Evolutionary conservation across 2,797 vertebrate genomes (phyloP).

Genomic region (Eulemur mongoz): DNA sequence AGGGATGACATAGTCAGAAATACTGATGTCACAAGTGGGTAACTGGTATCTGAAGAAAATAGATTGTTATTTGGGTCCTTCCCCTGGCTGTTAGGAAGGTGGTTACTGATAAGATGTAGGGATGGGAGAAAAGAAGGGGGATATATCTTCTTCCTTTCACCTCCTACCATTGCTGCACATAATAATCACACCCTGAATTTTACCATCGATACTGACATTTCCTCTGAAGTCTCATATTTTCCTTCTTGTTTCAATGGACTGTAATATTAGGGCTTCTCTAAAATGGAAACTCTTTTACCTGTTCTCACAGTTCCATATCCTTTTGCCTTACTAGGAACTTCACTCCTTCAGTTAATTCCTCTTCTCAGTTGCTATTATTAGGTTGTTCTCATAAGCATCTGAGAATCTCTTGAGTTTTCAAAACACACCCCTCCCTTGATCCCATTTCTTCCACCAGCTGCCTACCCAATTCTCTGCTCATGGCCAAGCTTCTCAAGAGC

Average conservation of each 20-base stretch:
- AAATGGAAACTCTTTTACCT: neutral
- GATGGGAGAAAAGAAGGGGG: neutral
- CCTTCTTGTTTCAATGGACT: neutral
- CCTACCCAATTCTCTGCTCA: neutral
- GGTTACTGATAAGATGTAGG: neutral
- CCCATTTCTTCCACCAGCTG: neutral
- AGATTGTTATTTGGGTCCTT: neutral
- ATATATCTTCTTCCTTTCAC: neutral
- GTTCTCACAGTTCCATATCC: neutral
- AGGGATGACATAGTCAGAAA: neutral
- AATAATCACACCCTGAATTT: neutral
- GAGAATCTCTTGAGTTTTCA: slow-evolving; percentile 23
- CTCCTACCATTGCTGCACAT: neutral
- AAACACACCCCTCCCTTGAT: neutral
- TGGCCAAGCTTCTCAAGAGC: neutral
- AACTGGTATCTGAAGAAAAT: neutral
- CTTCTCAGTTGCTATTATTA: neutral
- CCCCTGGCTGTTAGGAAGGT: neutral
- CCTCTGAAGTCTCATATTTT: neutral
- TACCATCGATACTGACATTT: neutral
- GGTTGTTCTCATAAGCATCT: neutral
- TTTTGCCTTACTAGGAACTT: neutral
- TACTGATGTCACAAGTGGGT: neutral
- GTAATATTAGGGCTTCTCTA: neutral
- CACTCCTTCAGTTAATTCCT: neutral